Evolutionary conservation across 2,797 vertebrate species (phyloP).

Genomic region (Anniella stebbinsi): DNA sequence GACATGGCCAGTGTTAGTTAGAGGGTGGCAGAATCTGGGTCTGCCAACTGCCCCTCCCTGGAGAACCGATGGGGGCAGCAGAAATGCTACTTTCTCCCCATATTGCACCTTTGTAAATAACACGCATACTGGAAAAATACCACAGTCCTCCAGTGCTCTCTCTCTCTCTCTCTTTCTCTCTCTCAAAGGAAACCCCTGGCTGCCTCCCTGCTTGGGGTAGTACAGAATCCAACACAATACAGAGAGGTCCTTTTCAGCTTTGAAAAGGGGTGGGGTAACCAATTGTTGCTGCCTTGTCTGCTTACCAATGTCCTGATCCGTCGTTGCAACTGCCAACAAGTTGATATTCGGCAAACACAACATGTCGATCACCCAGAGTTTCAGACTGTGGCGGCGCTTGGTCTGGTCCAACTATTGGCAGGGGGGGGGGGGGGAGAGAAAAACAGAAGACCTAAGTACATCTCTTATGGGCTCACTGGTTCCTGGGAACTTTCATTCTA

Average conservation of each 20-base stretch:
- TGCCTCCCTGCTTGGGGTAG: too few species aligned
- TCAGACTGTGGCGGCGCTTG: background rate
- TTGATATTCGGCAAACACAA: conserved; percentile 64
- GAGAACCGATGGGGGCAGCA: background rate
- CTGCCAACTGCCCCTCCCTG: background rate
- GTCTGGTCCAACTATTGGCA: conserved; percentile 47
- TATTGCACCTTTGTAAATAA: background rate
- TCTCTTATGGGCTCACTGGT: background rate
- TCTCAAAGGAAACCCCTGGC: background rate
- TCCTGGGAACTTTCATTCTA: too few species aligned
- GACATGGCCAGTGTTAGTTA: too few species aligned
- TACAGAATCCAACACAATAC: too few species aligned
- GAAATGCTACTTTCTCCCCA: background rate
- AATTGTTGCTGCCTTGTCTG: too few species aligned
- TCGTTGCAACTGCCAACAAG: conserved; percentile 56
- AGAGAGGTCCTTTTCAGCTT: background rate
- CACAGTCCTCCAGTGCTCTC: background rate
- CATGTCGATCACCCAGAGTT: conserved; percentile 67
- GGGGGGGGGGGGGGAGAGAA: background rate
- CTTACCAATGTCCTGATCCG: conserved; percentile 62
- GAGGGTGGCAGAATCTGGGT: background rate
- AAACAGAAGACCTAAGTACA: background rate
- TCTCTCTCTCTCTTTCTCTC: too few species aligned
- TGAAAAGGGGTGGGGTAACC: fast-evolving
- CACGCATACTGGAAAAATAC: background rate